Evolutionary conservation across 2,113 vertebrate species (phyloP), one percentile per base, ranked within the genome.

Genomic region (Saguinus midas): DNA sequence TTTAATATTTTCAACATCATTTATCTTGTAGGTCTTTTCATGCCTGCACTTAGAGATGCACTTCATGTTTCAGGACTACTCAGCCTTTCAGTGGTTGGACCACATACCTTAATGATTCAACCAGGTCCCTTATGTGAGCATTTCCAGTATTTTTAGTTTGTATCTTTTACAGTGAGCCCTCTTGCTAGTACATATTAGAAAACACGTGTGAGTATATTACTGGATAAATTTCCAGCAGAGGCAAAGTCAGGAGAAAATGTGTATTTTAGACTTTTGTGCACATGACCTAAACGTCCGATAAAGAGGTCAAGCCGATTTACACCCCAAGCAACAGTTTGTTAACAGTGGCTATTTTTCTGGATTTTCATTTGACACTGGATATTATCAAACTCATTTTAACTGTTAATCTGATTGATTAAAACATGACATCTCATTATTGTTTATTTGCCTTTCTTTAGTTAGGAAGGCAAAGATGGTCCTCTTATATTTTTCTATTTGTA

Each of bases 331-430:
- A 83, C 7, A 57, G 25, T 52, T 66, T 80, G 48, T 52, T 6
- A 75, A 83, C 25, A 35, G 6, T 23, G 7, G 1, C 9, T 91
- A 8, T 25, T 91, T 80, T 37, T 35, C 8, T 88, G n/a, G 14
- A 55, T 84, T 5, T 13, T 55, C 55, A 43, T 27, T 91, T 64
- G 90, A 83, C 40, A 88, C 4, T 61, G 8, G 35, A 45, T 70
- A 83, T 61, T 70, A 79, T 50, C 79, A 87, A 92, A 90, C 17
- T 86, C 37, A 83, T 48, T 89, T 89, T 76, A 96, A 83, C 29
- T 83, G n/a, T 45, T 58, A 18, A 17, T 86, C 52, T 86, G 12
- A 73, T 57, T 48, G 8, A 91, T 57, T 80, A 58, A 79, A 80
- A 84, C 61, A 95, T 3, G 55, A 12, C n/a, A 91, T 61, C n/a